Percentiles rank a stretch among this genome's conserved stretches.
phyloP scores from a whole-genome alignment of 2,888 invertebrate genomes.

The Tortrix viridana region DNA sequence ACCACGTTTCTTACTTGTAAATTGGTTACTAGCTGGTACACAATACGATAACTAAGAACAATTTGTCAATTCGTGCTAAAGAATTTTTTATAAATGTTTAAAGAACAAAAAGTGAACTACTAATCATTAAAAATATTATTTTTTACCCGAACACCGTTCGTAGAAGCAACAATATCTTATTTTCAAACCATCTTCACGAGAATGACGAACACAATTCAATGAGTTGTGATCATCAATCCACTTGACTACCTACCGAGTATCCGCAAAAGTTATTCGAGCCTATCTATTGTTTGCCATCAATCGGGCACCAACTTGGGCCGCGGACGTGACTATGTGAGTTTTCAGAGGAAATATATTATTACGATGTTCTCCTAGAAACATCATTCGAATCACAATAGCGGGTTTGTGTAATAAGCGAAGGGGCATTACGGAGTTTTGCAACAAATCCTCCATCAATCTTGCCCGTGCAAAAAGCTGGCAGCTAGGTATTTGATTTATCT shows the following conservation, averaged over 20 bases:
- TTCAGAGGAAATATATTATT: constrained; percentile 54
- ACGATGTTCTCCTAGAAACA: constrained; percentile 53
- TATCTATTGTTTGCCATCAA: constrained; percentile 48
- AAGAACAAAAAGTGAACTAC: too few species aligned
- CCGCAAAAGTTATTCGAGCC: constrained; percentile 26
- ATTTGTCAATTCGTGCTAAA: too few species aligned
- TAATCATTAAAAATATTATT: too few species aligned
- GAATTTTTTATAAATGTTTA: too few species aligned
- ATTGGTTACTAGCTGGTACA: too few species aligned
- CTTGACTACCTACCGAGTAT: constrained; percentile 10
- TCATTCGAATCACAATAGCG: constrained; percentile 62
- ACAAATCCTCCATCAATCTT: constrained; percentile 72
- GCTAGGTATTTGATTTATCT: constrained; percentile 74
- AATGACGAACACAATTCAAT: constrained; percentile 22
- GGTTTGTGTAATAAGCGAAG: constrained; percentile 57
- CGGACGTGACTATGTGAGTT: constrained; percentile 68
- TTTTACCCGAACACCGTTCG: too few species aligned
- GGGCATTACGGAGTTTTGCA: constrained; percentile 64
- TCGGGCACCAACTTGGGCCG: constrained; percentile 36
- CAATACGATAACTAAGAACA: too few species aligned
- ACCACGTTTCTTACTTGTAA: too few species aligned
- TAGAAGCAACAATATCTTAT: neutral
- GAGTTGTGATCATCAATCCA: constrained; percentile 29
- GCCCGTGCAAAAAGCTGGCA: constrained; percentile 64
- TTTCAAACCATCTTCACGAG: constrained; percentile 2